These are phyloP conservation scores for Girardinus metallicus DNA, from an alignment of 2,797 vertebrate genomes.

Conservation along the genomic window DNA sequence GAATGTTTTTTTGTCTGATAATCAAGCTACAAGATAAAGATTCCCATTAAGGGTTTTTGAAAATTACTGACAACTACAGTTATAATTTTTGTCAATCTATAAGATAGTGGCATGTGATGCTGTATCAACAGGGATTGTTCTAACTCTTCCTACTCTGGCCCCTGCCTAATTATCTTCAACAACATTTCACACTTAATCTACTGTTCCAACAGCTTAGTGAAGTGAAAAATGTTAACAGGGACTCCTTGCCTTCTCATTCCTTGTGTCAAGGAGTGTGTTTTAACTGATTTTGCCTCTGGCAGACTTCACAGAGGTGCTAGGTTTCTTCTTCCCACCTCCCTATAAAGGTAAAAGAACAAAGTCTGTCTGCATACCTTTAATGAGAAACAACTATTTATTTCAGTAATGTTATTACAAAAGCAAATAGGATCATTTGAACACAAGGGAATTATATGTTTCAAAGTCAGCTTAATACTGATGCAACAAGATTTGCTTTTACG, in stretches of 20 bases:
- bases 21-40: neutral
- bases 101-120: neutral
- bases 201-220: neutral
- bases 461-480: neutral
- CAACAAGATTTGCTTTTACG: neutral
- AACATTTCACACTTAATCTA: constrained; percentile 16
- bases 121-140: neutral
- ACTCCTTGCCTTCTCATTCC: constrained; percentile 1
- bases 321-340: constrained; percentile 6
- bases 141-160: neutral
- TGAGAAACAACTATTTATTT: neutral
- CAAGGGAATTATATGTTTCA: neutral
- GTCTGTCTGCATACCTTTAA: neutral
- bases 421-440: neutral
- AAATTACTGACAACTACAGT: neutral
- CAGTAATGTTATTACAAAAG: neutral
- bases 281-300: constrained; percentile 1
- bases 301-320: neutral
- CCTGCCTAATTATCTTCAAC: neutral
- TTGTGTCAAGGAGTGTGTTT: constrained; percentile 31
- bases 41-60: neutral
- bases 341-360: neutral
- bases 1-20: neutral
- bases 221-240: constrained; percentile 22
- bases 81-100: neutral